A percentile compares a stretch with the other conserved stretches of the same genome.
Conservation (phyloP, 2,888 invertebrate species). For the Drosophila yooni region DNA sequence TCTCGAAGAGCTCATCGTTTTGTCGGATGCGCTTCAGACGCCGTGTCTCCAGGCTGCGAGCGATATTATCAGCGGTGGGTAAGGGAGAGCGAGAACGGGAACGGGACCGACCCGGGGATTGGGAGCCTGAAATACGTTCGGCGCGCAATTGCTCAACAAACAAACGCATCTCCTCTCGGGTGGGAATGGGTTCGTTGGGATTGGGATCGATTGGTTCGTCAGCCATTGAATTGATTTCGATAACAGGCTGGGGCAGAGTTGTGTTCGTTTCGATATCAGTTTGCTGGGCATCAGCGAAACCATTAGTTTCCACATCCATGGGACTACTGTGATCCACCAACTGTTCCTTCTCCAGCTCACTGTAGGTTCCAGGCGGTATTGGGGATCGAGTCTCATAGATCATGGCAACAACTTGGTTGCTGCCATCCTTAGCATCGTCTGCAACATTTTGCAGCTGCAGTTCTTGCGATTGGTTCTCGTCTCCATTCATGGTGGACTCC, state of each 20-base stretch:
- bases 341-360: constrained; percentile 34
- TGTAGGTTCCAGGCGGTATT: constrained; percentile 40
- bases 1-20: constrained; percentile 61
- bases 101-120: constrained; percentile 29
- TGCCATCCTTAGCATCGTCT: constrained; percentile 57
- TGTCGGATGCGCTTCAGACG: constrained; percentile 62
- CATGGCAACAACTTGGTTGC: constrained; percentile 46
- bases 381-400: constrained; percentile 56
- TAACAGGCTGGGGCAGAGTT: constrained; percentile 53
- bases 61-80: constrained; percentile 71
- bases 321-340: constrained; percentile 46
- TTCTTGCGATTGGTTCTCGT: constrained; percentile 14
- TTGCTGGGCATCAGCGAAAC: not conserved
- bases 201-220: constrained; percentile 24
- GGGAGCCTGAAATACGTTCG: constrained; percentile 52
- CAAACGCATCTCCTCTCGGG: constrained; percentile 53
- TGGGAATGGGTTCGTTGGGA: constrained; percentile 28
- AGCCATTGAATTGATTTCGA: constrained; percentile 57
- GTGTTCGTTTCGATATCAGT: not conserved
- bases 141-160: constrained; percentile 63
- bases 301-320: constrained; percentile 46
- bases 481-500: constrained; percentile 45
- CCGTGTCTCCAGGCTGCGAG: constrained; percentile 63
- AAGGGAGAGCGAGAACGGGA: constrained; percentile 70
- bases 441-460: constrained; percentile 66